Conservation (phyloP, 2,888 invertebrate genomes). For the Agrochola circellaris region DNA sequence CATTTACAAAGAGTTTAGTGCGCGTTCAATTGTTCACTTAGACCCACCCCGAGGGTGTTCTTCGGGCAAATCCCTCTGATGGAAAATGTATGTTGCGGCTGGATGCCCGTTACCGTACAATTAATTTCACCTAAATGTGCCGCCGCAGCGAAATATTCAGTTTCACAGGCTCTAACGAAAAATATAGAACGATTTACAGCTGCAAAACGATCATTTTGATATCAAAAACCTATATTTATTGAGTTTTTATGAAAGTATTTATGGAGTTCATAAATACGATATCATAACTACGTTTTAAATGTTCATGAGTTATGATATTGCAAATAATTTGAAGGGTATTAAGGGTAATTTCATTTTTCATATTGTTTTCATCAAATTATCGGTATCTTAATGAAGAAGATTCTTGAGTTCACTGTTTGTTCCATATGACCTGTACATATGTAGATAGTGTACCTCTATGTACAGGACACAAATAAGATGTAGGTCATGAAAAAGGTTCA, state of each 20-base stretch:
- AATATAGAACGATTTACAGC: conserved; percentile 52
- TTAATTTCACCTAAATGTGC: conserved; percentile 82
- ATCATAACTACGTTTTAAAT: conserved; percentile 4
- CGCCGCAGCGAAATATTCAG: conserved; percentile 69
- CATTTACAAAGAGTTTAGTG: conserved; percentile 64
- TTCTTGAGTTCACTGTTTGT: conserved; percentile 26
- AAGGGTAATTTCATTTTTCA: background rate
- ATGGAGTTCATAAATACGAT: no score
- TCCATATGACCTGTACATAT: background rate
- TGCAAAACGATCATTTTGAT: conserved; percentile 1
- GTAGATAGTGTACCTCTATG: background rate
- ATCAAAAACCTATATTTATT: background rate
- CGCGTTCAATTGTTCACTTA: conserved; percentile 63
- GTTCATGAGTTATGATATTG: background rate
- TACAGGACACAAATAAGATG: conserved; percentile 9
- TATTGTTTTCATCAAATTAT: background rate
- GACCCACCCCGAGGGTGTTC: conserved; percentile 68
- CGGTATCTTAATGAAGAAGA: background rate
- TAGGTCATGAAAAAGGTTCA: conserved; percentile 43
- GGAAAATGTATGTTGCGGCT: conserved; percentile 85
- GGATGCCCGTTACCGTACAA: conserved; percentile 78
- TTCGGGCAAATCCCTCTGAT: conserved; percentile 81
- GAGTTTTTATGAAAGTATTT: conserved; percentile 10
- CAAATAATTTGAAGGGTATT: background rate
- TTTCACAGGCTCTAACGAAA: conserved; percentile 56